A percentile compares a stretch with the other conserved stretches of the same genome.
Conservation (phyloP, 2,797 vertebrate genomes). For the Salarias fasciatus region DNA sequence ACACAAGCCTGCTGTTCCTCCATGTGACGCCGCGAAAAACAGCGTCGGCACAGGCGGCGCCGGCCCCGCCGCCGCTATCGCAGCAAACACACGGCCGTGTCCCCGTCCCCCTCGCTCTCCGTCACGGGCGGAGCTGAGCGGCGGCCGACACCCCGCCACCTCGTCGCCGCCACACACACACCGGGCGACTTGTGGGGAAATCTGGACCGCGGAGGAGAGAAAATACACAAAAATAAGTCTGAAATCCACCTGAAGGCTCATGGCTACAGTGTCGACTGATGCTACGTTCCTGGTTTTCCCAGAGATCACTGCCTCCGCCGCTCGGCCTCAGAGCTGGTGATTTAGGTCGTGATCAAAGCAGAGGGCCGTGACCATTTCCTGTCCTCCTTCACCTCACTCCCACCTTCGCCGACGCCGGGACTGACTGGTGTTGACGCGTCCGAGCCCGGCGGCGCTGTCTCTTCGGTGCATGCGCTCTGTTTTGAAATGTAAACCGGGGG, state of each 20-base stretch:
- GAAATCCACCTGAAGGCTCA: too few species aligned
- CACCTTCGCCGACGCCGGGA: not conserved
- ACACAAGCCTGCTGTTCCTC: too few species aligned
- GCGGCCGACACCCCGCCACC: constrained; percentile 68
- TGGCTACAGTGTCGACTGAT: too few species aligned
- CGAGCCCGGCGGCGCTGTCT: not conserved
- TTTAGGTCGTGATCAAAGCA: too few species aligned
- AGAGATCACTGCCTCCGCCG: constrained; percentile 33
- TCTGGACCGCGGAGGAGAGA: constrained; percentile 8
- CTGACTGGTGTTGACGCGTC: constrained; percentile 4
- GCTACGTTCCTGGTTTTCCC: not conserved
- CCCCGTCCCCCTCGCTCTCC: constrained; percentile 64
- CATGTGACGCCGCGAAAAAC: too few species aligned
- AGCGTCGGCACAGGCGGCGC: too few species aligned
- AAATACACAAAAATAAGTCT: not conserved
- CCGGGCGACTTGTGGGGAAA: constrained; percentile 10
- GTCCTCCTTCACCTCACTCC: too few species aligned
- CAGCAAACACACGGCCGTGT: too few species aligned
- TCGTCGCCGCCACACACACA: constrained; percentile 32
- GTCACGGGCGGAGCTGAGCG: constrained; percentile 58
- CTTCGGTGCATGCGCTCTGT: not conserved
- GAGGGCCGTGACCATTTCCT: too few species aligned
- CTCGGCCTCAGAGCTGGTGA: not conserved
- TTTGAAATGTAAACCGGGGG: constrained; percentile 9
- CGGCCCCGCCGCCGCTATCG: too few species aligned